Percentiles rank a stretch among this genome's conserved stretches.
phyloP scores from a whole-genome alignment of 2,113 vertebrate genomes.

The Macquaria ambigua region DNA sequence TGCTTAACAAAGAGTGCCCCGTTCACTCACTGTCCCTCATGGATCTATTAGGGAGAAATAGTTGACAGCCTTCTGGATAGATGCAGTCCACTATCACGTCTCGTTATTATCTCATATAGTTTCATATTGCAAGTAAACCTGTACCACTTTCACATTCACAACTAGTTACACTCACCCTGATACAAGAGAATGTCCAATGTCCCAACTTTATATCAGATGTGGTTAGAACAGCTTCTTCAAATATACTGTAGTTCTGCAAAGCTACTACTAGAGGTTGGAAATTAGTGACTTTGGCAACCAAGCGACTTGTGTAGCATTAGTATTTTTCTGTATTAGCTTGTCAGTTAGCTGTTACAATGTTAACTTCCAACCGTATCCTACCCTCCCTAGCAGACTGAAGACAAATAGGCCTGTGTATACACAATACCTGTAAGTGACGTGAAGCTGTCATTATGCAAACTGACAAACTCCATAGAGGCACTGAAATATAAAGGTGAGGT shows the following conservation, averaged over 20 bases:
- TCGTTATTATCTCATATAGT: slow-evolving; percentile 29
- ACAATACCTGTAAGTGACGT: slow-evolving; percentile 17
- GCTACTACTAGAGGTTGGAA: neutral
- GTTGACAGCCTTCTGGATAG: slow-evolving; percentile 3
- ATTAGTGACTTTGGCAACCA: neutral
- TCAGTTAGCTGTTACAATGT: neutral
- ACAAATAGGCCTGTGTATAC: slow-evolving; percentile 9
- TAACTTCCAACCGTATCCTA: neutral
- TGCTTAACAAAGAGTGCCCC: neutral
- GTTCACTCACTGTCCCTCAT: slow-evolving; percentile 22
- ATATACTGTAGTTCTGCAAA: neutral
- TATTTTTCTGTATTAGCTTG: slow-evolving; percentile 2
- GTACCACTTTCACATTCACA: slow-evolving; percentile 10
- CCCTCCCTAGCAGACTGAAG: neutral
- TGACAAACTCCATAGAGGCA: slow-evolving; percentile 20
- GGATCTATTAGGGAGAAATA: slow-evolving; percentile 41
- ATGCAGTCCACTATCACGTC: slow-evolving; percentile 7
- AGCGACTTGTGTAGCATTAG: neutral
- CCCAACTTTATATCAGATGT: neutral
- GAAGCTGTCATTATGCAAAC: neutral
- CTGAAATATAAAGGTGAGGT: neutral
- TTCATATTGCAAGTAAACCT: slow-evolving; percentile 10
- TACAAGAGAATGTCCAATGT: neutral
- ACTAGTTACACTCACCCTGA: slow-evolving; percentile 1
- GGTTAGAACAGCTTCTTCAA: neutral